Evolutionary conservation across 2,797 vertebrate genomes (phyloP), one percentile per base, ranked within the genome.

Genomic region (Anguilla pacifica): DNA sequence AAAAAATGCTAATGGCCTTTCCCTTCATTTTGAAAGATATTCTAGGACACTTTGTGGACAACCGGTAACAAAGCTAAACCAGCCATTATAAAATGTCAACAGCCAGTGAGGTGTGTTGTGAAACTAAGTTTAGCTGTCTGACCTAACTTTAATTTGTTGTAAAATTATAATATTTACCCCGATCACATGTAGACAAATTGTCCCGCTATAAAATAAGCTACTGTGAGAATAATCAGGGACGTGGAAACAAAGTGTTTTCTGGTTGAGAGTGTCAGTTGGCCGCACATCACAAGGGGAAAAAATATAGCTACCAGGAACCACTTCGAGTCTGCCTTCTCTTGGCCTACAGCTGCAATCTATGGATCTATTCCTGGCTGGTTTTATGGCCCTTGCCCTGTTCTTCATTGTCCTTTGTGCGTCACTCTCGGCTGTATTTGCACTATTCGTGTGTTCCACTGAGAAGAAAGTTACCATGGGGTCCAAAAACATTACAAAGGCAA

Each of bases 331-430:
- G 6, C 61, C n/a, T 19, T 64, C 81, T 57, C 64, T 46, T 25
- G n/a, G 39, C 39, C 59, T n/a, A 67, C 46, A 28, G 17, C 25
- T 87, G 77, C n/a, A 43, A 70, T 70, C 59, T 83, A 19, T 55
- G 61, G 61, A 46, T 70, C 81, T 83, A 53, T 31, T 87, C 79
- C 81, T 83, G 74, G 13, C 57, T 67, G 15, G 1, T 53, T 82
- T 87, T 83, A 83, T 64, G 35, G 43, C 35, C n/a, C 81, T 51
- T 64, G n/a, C 55, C 17, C n/a, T 43, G 35, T 79, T 87, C 39
- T 19, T 59, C 7, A 39, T 64, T 67, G 77, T 5, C 22, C 53
- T 46, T 64, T 43, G 53, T 86, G 72, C 86, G 72, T 74, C 51
- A 59, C 31, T 22, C 43, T 86, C 61, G 0, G 43, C 28, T 70